Conservation (phyloP, 2,888 invertebrate species). For the Nesidiocoris tenuis region DNA sequence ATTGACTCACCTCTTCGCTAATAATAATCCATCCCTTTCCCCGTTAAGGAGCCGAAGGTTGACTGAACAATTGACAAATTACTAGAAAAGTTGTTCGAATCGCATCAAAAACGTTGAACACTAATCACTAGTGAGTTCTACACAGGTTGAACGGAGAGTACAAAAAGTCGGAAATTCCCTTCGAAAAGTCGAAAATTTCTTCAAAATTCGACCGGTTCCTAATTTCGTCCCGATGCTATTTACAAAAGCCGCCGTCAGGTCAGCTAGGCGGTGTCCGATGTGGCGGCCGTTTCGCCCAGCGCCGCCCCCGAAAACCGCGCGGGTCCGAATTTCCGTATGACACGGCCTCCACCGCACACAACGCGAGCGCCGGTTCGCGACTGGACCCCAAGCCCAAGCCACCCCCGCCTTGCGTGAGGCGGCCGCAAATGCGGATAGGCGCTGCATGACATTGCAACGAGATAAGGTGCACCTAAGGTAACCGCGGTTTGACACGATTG, state of each 20-base stretch:
- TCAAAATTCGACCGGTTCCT: not conserved
- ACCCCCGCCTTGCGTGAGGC: not conserved
- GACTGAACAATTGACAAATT: too few species aligned
- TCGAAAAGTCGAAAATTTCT: too few species aligned
- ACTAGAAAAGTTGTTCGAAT: too few species aligned
- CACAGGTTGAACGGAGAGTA: too few species aligned
- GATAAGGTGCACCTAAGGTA: too few species aligned
- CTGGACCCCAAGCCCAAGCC: not conserved
- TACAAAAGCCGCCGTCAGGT: not conserved
- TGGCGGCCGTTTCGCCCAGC: not conserved
- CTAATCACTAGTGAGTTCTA: too few species aligned
- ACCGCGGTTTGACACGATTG: too few species aligned
- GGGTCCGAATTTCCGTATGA: not conserved
- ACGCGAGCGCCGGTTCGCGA: not conserved
- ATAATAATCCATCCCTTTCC: too few species aligned
- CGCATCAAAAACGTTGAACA: too few species aligned
- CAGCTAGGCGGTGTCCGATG: not conserved
- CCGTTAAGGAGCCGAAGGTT: too few species aligned
- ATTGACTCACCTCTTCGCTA: too few species aligned
- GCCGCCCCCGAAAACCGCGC: not conserved
- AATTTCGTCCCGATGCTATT: not conserved
- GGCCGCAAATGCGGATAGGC: not conserved
- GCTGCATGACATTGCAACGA: not conserved
- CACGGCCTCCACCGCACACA: not conserved
- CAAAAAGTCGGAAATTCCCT: too few species aligned